These are phyloP conservation scores for Pterocles burchelli DNA, from an alignment of 2,113 vertebrate species.

Conservation along the genomic window DNA sequence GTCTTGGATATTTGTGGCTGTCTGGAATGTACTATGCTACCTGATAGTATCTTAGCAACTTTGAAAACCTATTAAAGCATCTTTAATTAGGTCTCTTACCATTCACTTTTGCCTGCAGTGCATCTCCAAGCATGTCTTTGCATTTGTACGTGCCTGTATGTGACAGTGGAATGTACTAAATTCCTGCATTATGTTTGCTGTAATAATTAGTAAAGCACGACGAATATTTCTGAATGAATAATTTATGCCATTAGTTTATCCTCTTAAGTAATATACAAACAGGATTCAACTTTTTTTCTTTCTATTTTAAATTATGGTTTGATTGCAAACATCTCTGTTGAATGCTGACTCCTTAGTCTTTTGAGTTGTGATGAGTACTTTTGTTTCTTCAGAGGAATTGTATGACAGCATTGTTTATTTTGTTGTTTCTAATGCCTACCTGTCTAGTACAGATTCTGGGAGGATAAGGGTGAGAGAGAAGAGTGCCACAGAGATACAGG, in stretches of 20 bases:
- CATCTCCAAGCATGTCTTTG: background rate
- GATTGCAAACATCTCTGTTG: background rate
- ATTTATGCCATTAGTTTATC: background rate
- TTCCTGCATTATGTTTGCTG: background rate
- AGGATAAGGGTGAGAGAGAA: background rate
- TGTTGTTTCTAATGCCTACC: background rate
- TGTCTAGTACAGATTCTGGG: background rate
- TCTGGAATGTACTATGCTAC: background rate
- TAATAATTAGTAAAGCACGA: background rate
- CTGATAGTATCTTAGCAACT: slow-evolving; percentile 58
- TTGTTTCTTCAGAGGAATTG: background rate
- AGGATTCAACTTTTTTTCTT: background rate
- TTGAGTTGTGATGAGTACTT: background rate
- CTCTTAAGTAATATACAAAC: background rate
- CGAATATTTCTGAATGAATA: slow-evolving; percentile 8
- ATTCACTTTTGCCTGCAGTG: background rate
- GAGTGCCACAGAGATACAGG: fast-evolving
- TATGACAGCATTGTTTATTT: background rate
- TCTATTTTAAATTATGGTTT: background rate
- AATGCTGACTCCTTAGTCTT: background rate
- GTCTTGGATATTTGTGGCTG: background rate
- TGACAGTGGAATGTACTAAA: background rate
- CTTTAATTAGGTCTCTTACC: slow-evolving; percentile 32
- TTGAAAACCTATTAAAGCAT: slow-evolving; percentile 33
- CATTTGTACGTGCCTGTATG: background rate